These are phyloP conservation scores for Halcyon chelicuti DNA, from an alignment of 2,797 vertebrate species.

Conservation along the genomic window DNA sequence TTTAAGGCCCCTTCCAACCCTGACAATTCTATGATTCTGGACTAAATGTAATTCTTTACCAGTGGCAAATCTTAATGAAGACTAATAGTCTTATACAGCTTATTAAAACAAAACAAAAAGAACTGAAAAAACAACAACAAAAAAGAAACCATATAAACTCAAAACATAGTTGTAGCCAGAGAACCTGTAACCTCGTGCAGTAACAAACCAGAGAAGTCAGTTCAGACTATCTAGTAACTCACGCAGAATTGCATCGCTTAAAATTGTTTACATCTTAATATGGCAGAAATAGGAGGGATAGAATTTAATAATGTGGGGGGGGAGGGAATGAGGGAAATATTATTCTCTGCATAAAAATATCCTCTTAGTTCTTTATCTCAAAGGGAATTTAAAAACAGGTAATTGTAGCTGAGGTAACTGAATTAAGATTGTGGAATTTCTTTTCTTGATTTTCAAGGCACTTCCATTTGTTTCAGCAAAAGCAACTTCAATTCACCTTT, in stretches of 20 bases:
- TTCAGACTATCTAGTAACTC: neutral
- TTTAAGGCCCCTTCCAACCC: too few species aligned
- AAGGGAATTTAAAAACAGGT: neutral
- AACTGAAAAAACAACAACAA: neutral
- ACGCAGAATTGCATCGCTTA: neutral
- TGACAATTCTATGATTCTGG: neutral
- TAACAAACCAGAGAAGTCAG: neutral
- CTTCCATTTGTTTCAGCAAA: constrained; percentile 22
- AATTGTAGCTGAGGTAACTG: neutral
- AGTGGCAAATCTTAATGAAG: neutral
- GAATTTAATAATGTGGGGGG: neutral
- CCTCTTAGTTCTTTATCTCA: neutral
- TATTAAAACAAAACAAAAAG: neutral
- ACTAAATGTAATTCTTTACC: neutral
- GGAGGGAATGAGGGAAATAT: neutral
- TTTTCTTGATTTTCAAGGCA: constrained; percentile 39
- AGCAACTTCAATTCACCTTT: neutral
- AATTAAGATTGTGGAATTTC: neutral
- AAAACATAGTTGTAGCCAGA: neutral
- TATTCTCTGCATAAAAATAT: neutral
- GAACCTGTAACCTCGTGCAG: neutral
- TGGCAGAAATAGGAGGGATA: neutral
- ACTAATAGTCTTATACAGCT: neutral
- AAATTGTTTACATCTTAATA: neutral
- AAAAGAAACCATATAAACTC: neutral